Evolutionary conservation across 1,140 invertebrate species (phyloP).

Genomic region (Callitettix versicolor): DNA sequence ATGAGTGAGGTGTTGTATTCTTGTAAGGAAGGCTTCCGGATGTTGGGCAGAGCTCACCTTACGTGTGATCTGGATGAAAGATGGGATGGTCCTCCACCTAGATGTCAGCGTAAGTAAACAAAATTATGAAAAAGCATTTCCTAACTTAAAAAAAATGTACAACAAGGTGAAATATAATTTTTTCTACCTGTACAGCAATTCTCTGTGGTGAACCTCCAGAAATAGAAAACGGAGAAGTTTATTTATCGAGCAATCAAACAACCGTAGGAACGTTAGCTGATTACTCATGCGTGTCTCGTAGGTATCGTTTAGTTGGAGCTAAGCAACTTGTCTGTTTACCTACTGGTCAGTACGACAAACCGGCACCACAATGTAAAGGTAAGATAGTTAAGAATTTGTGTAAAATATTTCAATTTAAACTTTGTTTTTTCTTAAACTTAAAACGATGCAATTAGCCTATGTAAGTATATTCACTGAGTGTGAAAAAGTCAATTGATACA

Average conservation of each 20-base stretch:
- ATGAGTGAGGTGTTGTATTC: constrained; percentile 73
- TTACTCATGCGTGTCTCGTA: constrained; percentile 58
- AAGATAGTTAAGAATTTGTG: constrained; percentile 25
- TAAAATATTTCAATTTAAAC: too few relatives aligned
- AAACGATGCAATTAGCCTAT: too few relatives aligned
- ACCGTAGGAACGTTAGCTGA: constrained; percentile 58
- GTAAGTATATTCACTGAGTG: too few relatives aligned
- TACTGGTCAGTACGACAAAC: constrained; percentile 67
- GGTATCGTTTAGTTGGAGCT: constrained; percentile 57
- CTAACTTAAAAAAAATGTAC: neutral
- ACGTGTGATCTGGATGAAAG: constrained; percentile 85
- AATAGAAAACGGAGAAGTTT: constrained; percentile 59
- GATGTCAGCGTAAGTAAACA: constrained; percentile 60
- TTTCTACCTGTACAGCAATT: constrained; percentile 44
- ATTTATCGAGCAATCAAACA: constrained; percentile 49
- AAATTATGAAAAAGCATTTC: neutral
- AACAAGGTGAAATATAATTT: neutral
- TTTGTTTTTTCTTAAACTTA: too few relatives aligned
- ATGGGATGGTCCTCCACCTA: constrained; percentile 87
- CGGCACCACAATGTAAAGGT: constrained; percentile 61
- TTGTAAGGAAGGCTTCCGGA: constrained; percentile 73
- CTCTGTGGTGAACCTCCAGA: constrained; percentile 60
- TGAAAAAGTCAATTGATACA: too few relatives aligned
- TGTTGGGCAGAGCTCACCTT: constrained; percentile 66
- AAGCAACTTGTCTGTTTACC: constrained; percentile 56